These are phyloP conservation scores for Mormyrops attenuatus DNA, from an alignment of 2,797 vertebrate species.

Conservation along the genomic window DNA sequence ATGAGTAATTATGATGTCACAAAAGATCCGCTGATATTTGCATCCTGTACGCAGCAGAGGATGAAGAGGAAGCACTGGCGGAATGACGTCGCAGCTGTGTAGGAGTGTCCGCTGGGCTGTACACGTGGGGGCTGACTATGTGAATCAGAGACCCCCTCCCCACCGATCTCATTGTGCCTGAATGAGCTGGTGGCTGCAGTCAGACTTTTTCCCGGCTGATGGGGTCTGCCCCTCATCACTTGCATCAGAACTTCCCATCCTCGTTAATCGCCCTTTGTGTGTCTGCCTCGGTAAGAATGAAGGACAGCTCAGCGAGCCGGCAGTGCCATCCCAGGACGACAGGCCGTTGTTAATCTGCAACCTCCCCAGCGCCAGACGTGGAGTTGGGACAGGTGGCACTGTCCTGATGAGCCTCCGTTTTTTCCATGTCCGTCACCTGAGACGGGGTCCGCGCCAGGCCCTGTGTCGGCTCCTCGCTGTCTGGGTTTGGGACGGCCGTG, in stretches of 20 bases:
- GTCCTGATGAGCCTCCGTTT: background rate
- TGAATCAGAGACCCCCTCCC: background rate
- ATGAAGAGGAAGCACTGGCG: background rate
- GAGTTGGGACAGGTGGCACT: background rate
- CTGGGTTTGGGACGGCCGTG: background rate
- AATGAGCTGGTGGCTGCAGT: background rate
- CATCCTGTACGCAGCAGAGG: background rate
- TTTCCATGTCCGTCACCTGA: background rate
- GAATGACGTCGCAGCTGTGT: too few relatives aligned
- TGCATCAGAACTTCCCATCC: background rate
- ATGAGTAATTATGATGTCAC: constrained; percentile 23
- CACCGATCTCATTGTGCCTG: background rate
- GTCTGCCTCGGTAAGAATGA: constrained; percentile 20
- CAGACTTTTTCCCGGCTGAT: background rate
- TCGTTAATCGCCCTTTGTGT: background rate
- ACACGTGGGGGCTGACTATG: background rate
- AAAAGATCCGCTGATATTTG: background rate
- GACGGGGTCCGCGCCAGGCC: background rate
- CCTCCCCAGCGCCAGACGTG: background rate
- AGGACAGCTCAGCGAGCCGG: background rate
- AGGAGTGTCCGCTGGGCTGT: background rate
- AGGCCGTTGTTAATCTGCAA: constrained; percentile 12
- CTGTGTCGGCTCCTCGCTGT: background rate
- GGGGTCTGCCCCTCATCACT: background rate
- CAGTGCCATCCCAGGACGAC: background rate